Evolutionary conservation across 35 echinoderm and acorn worm species (phyloP).

Genomic region (Chiridota heheva): DNA sequence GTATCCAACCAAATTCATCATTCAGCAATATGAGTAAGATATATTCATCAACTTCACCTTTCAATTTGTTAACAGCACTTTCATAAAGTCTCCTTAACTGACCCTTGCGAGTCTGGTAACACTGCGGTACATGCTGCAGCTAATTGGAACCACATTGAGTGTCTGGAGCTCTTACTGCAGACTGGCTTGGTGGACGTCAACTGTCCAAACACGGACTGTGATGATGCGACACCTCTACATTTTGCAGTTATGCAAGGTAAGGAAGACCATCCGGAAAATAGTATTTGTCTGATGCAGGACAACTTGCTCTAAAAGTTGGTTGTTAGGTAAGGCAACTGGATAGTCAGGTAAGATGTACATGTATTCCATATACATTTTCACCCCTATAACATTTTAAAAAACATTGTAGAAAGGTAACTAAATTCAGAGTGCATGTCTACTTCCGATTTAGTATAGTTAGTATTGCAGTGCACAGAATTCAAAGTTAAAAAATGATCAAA

Average conservation of each 20-base stretch:
- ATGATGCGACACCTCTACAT: constrained; percentile 90
- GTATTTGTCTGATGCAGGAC: not conserved
- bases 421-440: too few species aligned
- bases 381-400: not conserved
- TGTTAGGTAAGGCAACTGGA: too few species aligned
- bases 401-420: not conserved
- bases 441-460: too few species aligned
- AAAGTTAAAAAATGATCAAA: too few species aligned
- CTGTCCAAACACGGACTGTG: constrained; percentile 70
- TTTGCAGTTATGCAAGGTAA: constrained; percentile 98
- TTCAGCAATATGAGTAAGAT: too few species aligned
- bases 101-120: constrained; percentile 85
- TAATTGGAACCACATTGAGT: constrained; percentile 64
- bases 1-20: too few species aligned
- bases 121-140: constrained; percentile 85
- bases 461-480: too few species aligned
- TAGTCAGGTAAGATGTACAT: not conserved
- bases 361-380: not conserved
- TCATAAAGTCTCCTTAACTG: constrained; percentile 53
- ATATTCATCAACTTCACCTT: too few species aligned
- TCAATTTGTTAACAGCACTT: constrained; percentile 39
- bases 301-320: not conserved
- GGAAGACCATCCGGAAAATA: not conserved
- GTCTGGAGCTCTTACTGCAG: constrained; percentile 58
- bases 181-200: constrained; percentile 66